Evolutionary conservation across 2,113 vertebrate genomes (phyloP).

Genomic region (Xenopus borealis): DNA sequence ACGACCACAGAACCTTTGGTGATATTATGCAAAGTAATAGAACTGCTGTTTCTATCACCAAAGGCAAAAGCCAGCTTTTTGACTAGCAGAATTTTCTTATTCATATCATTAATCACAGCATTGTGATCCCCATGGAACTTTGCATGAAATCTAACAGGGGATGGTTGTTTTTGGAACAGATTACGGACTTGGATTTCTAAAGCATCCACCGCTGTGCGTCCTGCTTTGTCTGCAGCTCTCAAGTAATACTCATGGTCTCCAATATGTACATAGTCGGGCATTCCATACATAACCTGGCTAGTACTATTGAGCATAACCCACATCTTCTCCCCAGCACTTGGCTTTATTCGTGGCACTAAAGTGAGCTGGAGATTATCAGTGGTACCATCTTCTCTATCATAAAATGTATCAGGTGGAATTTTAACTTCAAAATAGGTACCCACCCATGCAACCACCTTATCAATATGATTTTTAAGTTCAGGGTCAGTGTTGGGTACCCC

Average conservation of each 20-base stretch:
- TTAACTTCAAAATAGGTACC: slow-evolving; percentile 95
- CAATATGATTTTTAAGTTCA: slow-evolving; percentile 82
- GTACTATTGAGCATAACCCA: slow-evolving; percentile 97
- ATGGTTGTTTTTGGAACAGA: slow-evolving; percentile 74
- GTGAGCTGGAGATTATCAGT: slow-evolving; percentile 88
- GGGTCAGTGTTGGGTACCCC: slow-evolving; percentile 76
- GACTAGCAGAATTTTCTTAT: slow-evolving; percentile 86
- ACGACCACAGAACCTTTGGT: slow-evolving; percentile 83
- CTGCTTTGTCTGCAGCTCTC: slow-evolving; percentile 88
- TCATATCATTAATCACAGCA: slow-evolving; percentile 71
- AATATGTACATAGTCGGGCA: slow-evolving; percentile 76
- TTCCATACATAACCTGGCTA: slow-evolving; percentile 89
- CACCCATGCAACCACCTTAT: slow-evolving; percentile 87
- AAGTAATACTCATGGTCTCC: slow-evolving; percentile 92
- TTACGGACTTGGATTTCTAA: slow-evolving; percentile 88
- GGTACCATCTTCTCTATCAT: slow-evolving; percentile 87
- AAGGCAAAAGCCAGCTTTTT: slow-evolving; percentile 88
- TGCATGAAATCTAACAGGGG: slow-evolving; percentile 82
- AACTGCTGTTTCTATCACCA: slow-evolving; percentile 88
- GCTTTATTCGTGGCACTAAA: slow-evolving; percentile 81
- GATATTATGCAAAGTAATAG: slow-evolving; percentile 82
- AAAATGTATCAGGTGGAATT: slow-evolving; percentile 89
- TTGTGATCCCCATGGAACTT: slow-evolving; percentile 81
- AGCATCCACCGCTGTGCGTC: slow-evolving; percentile 83
- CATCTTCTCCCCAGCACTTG: slow-evolving; percentile 75